Evolutionary conservation across 2,888 invertebrate genomes (phyloP), one percentile per base, ranked within the genome.

Genomic region (Drosophila emarginata): DNA sequence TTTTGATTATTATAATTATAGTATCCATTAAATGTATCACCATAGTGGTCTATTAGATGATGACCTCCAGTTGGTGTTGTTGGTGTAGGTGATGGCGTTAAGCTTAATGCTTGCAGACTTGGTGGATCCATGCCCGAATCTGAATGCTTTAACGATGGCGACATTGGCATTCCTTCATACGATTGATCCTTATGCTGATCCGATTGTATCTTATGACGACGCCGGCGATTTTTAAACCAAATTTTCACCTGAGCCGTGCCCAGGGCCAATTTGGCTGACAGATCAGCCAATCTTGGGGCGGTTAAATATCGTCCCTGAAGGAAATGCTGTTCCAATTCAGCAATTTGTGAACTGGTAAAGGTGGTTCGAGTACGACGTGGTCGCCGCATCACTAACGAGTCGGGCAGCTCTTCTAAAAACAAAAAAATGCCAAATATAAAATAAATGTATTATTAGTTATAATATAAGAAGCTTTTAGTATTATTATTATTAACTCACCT

Each of bases 151-250:
- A 68, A 4, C 14, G 78, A 69, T 4, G 86, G 89, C 39, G 89
- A 88, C 11, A 80, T 56, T 3, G 86, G 81, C 79, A 88, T 88
- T 15, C 74, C 79, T 26, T 88, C 89, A 62, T 75, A 82, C 4
- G 82, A 79, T 12, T 76, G 78, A 58, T 83, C 81, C 57, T 85
- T 87, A 52, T 81, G 78, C 28, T 84, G 87, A 50, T 88, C 82
- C 28, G 87, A 63, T 68, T 87, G 85, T 0, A 89, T 77, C 60
- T 89, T 90, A 28, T 88, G 79, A 14, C 90, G 89, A 26, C 90
- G 88, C 23, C 90, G 76, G 9, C 89, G 88, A 70, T 90, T 90
- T 66, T 90, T 90, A 52, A 90, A 90, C 90, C 90, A 90, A 23
- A 85, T 87, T 66, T 87, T 89, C 1, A 90, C 89, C 60, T 89